phyloP scores from a whole-genome alignment of 2,113 vertebrate genomes.

The Myodes glareolus region DNA sequence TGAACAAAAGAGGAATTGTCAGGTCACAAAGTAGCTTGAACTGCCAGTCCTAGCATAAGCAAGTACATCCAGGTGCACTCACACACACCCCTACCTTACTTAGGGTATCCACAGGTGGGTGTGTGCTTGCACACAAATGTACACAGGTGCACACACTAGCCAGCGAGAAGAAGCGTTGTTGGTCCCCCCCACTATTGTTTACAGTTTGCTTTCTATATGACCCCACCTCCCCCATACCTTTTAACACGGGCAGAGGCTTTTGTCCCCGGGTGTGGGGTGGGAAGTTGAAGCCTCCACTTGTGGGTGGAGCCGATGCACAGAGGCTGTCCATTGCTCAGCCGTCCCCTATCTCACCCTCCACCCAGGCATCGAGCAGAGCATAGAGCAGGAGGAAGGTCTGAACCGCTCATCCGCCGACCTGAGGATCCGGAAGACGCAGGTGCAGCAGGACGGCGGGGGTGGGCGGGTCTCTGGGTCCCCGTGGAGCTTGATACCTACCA shows the following conservation, averaged over 20 bases:
- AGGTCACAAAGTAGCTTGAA: not conserved
- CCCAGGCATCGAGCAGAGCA: constrained; percentile 95
- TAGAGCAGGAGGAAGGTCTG: constrained; percentile 95
- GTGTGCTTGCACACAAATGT: not conserved
- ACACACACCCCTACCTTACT: not conserved
- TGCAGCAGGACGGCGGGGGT: constrained; percentile 60
- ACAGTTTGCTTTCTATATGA: not conserved
- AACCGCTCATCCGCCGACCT: constrained; percentile 96
- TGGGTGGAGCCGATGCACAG: not conserved
- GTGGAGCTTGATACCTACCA: not conserved
- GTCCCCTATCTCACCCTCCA: not conserved
- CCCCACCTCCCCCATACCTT: not conserved
- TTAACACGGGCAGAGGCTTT: not conserved
- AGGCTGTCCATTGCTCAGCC: not conserved
- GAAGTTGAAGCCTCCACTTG: not conserved
- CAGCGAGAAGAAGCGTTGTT: not conserved
- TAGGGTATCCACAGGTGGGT: not conserved
- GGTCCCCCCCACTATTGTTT: not conserved
- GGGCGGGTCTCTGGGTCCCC: not conserved
- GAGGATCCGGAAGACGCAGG: constrained; percentile 98
- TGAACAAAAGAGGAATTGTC: not conserved
- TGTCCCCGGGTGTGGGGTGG: not conserved
- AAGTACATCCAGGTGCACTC: no score
- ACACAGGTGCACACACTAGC: not conserved
- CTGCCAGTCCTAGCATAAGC: not conserved